Evolutionary conservation across 1,140 invertebrate genomes (phyloP).

Genomic region (Sipha flava): DNA sequence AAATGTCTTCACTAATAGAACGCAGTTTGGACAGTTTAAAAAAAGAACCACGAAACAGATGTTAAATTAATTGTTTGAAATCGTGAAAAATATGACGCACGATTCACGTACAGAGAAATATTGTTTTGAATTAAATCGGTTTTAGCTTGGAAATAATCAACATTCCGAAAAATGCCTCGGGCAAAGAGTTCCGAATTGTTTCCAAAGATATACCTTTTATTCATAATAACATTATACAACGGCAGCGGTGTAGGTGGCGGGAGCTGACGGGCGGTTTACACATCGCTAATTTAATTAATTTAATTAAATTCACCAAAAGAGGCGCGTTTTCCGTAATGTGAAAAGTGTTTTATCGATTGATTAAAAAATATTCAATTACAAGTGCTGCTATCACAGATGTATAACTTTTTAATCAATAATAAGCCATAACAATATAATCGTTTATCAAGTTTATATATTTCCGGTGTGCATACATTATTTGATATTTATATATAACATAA

Average conservation of each 20-base stretch:
- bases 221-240: neutral
- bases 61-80: too few species aligned
- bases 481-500: too few species aligned
- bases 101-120: neutral
- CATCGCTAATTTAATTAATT: neutral
- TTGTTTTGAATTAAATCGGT: neutral
- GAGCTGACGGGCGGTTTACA: too few species aligned
- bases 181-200: neutral
- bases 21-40: too few species aligned
- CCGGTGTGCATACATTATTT: too few species aligned
- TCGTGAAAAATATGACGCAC: neutral
- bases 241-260: neutral
- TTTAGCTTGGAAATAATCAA: neutral
- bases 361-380: neutral
- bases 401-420: neutral
- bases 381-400: neutral
- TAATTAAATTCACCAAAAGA: neutral
- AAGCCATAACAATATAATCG: neutral
- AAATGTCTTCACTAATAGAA: too few species aligned
- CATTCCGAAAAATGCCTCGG: neutral
- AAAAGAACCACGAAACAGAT: too few species aligned
- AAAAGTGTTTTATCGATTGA: neutral
- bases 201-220: neutral
- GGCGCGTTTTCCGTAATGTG: neutral
- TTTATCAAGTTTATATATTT: too few species aligned